Evolutionary conservation across 2,888 invertebrate species (phyloP).

Genomic region (Drosophila rellima): DNA sequence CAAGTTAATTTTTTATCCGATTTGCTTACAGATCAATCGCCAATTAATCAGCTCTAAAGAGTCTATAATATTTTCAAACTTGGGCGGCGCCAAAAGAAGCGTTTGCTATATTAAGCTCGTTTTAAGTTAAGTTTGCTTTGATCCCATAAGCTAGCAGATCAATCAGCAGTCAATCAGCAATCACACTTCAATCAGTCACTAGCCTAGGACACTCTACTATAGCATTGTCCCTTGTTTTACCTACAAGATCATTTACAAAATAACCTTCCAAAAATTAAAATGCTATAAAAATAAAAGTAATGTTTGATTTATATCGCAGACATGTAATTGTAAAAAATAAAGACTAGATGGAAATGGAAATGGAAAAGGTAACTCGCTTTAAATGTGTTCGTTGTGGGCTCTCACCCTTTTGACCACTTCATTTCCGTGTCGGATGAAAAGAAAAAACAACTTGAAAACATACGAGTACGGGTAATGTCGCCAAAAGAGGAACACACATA

Average conservation of each 20-base stretch:
- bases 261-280: not conserved
- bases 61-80: too few relatives aligned
- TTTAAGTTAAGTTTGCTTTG: not conserved
- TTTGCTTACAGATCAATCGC: not conserved
- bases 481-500: conserved; percentile 74
- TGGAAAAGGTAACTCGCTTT: conserved; percentile 18
- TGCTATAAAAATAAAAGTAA: conserved; percentile 3
- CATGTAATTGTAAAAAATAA: conserved; percentile 2
- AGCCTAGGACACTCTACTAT: not conserved
- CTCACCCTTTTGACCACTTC: conserved; percentile 29
- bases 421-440: conserved; percentile 41
- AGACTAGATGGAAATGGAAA: conserved; percentile 3
- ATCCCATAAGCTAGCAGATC: not conserved
- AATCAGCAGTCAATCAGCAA: not conserved
- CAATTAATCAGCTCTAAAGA: not conserved
- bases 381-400: conserved; percentile 16
- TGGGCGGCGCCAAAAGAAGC: too few relatives aligned
- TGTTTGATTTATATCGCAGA: not conserved
- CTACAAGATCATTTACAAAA: not conserved
- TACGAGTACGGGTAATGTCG: conserved; percentile 57
- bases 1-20: not conserved
- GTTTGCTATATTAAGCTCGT: not conserved
- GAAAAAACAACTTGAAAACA: conserved; percentile 22
- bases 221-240: too few relatives aligned
- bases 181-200: not conserved